Evolutionary conservation across 2,113 vertebrate genomes (phyloP).

Genomic region (Cettia cetti): DNA sequence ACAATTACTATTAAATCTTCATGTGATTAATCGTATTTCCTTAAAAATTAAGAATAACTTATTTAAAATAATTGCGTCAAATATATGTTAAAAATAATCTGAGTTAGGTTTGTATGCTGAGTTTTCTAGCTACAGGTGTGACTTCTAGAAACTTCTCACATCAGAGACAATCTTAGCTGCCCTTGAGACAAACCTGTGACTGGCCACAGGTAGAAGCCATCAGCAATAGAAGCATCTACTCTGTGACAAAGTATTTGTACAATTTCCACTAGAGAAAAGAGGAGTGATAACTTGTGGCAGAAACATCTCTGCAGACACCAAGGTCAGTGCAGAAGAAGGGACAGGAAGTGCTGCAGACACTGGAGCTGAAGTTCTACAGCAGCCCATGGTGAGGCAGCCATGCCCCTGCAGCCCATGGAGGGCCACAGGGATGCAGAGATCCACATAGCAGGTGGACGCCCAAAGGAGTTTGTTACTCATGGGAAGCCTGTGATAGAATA

Average conservation of each 20-base stretch:
- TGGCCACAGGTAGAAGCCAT: fast-evolving
- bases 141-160: background rate
- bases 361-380: fast-evolving
- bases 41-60: background rate
- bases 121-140: background rate
- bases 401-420: background rate
- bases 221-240: fast-evolving
- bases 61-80: background rate
- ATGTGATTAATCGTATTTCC: background rate
- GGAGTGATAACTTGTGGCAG: background rate
- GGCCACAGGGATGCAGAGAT: background rate
- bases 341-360: background rate
- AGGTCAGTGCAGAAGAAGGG: background rate
- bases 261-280: background rate
- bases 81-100: background rate
- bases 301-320: background rate
- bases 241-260: background rate
- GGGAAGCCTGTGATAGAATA: background rate
- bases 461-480: background rate
- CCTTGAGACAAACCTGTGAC: background rate
- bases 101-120: background rate
- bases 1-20: background rate
- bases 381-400: background rate
- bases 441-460: fast-evolving
- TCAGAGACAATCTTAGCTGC: background rate